Conservation (phyloP, 2,113 vertebrate genomes). For the Oryzias celebensis region DNA sequence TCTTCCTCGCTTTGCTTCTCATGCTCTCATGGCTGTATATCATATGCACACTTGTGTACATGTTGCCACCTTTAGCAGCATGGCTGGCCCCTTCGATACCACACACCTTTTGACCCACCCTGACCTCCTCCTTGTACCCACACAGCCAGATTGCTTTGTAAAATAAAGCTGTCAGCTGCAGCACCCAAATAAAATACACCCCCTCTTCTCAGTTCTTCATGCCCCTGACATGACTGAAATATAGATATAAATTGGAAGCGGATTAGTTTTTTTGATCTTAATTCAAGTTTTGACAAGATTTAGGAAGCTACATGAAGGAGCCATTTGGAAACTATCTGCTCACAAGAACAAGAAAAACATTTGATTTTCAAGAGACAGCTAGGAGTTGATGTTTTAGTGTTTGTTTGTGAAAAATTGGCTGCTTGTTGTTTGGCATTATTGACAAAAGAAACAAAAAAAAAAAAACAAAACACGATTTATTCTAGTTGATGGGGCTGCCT, state of each 20-base stretch:
- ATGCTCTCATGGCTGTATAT: conserved; percentile 30
- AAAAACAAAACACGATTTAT: neutral
- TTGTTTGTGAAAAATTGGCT: neutral
- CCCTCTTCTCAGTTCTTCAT: conserved; percentile 83
- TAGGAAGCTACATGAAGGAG: conserved; percentile 67
- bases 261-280: conserved; percentile 95
- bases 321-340: conserved; percentile 56
- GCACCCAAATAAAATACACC: conserved; percentile 95
- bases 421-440: neutral
- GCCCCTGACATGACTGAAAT: conserved; percentile 93
- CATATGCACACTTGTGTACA: conserved; percentile 26
- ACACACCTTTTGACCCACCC: conserved; percentile 83
- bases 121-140: conserved; percentile 88
- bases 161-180: conserved; percentile 99
- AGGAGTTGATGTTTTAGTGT: neutral
- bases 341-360: neutral
- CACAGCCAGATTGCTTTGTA: conserved; percentile 97
- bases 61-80: conserved; percentile 50
- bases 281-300: conserved; percentile 95
- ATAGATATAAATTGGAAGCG: conserved; percentile 96
- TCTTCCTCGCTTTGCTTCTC: conserved; percentile 30
- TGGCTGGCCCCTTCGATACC: conserved; percentile 63
- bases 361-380: neutral
- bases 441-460: conserved; percentile 9
- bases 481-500: neutral